phyloP scores from a whole-genome alignment of 2,113 vertebrate genomes.

The Alosa alosa region DNA sequence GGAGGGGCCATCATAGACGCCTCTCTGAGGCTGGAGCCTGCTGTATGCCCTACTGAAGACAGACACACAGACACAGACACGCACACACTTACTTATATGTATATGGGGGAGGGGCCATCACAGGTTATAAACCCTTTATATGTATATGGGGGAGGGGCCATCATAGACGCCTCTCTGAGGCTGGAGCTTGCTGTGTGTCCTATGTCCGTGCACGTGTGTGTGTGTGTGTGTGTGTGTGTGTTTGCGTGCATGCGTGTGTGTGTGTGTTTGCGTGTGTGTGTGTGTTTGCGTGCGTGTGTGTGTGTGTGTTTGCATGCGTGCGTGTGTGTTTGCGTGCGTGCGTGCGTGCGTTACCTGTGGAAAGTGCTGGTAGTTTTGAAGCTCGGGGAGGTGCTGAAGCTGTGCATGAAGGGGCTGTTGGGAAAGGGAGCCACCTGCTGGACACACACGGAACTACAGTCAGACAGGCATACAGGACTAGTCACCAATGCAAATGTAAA shows the following conservation, averaged over 20 bases:
- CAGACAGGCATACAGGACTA: too few species aligned
- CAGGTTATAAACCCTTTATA: too few species aligned
- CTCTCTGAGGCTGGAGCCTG: too few species aligned
- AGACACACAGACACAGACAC: too few species aligned
- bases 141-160: conserved; percentile 84
- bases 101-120: too few species aligned
- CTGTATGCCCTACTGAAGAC: too few species aligned
- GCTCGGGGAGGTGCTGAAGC: conserved; percentile 87
- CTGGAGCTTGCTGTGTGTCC: too few species aligned
- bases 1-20: conserved; percentile 87
- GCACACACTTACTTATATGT: neutral
- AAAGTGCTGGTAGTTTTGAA: conserved; percentile 88
- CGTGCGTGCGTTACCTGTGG: conserved; percentile 82
- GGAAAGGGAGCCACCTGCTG: conserved; percentile 89
- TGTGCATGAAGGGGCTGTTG: conserved; percentile 95
- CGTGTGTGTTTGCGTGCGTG: too few species aligned
- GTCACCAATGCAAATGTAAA: too few species aligned
- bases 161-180: conserved; percentile 75
- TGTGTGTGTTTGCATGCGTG: neutral
- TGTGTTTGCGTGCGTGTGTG: neutral
- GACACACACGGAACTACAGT: conserved; percentile 25
- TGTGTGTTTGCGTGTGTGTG: neutral
- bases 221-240: neutral
- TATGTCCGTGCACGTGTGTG: neutral
- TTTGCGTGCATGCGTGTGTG: neutral